Evolutionary conservation across 2,797 vertebrate species (phyloP).

Genomic region (Acanthornis magna): DNA sequence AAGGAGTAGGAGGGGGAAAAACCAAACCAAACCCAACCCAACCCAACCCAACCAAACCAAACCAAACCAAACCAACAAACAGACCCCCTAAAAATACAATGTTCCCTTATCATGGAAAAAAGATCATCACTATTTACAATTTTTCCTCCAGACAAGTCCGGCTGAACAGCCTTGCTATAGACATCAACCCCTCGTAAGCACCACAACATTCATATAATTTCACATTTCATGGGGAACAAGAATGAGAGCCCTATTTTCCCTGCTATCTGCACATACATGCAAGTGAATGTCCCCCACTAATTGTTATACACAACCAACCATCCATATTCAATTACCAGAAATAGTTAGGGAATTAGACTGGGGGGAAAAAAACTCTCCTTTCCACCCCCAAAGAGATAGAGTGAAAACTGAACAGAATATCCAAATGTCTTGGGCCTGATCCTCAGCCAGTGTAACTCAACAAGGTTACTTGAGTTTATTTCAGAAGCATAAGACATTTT

Average conservation of each 20-base stretch:
- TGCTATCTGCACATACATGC: background rate
- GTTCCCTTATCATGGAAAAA: background rate
- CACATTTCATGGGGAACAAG: background rate
- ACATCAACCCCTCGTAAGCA: background rate
- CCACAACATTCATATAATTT: background rate
- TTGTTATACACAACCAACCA: background rate
- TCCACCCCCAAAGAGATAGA: background rate
- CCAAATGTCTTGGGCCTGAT: background rate
- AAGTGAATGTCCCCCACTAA: background rate
- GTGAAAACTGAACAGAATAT: background rate
- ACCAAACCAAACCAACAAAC: background rate
- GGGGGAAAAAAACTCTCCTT: background rate
- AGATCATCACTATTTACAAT: background rate
- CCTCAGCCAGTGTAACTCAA: background rate
- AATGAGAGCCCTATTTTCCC: background rate
- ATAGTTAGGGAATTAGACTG: background rate
- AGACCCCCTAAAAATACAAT: background rate
- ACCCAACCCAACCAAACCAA: fast-evolving
- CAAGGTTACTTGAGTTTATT: background rate
- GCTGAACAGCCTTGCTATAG: background rate
- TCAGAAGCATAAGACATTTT: background rate
- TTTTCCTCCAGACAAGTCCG: background rate
- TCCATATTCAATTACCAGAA: background rate
- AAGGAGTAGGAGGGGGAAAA: background rate
- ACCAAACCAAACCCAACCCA: fast-evolving